A percentile compares a stretch with the other conserved stretches of the same genome.
phyloP scores from a whole-genome alignment of 2,113 vertebrate species.

The Cochlearius cochlearius region DNA sequence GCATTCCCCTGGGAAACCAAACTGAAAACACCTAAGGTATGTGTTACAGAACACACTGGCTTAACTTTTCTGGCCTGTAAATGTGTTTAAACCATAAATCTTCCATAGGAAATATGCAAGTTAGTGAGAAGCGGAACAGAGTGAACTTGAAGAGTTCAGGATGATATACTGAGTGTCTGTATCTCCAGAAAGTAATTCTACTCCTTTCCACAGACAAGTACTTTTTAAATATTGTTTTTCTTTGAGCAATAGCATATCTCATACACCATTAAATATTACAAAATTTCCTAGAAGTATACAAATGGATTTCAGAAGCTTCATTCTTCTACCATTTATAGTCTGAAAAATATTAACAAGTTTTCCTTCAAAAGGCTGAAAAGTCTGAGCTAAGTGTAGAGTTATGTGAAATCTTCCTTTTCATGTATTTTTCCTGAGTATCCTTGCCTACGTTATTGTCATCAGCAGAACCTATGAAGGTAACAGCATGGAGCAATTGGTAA shows the following conservation, averaged over 20 bases:
- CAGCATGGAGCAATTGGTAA: neutral
- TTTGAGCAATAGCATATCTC: neutral
- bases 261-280: neutral
- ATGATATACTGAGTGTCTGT: neutral
- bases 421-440: neutral
- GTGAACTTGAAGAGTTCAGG: neutral
- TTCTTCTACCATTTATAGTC: neutral
- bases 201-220: neutral
- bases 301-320: neutral
- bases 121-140: neutral
- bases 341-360: neutral
- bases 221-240: neutral
- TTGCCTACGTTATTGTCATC: neutral
- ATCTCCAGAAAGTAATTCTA: neutral
- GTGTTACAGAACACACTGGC: neutral
- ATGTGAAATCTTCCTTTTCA: neutral
- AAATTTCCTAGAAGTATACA: neutral
- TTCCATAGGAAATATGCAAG: neutral
- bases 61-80: neutral
- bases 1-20: neutral
- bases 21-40: neutral
- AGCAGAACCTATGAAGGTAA: neutral
- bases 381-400: neutral
- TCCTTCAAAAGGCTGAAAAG: neutral
- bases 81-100: neutral